phyloP scores from a whole-genome alignment of 2,888 invertebrate species.

The Agriopis aurantiaria region DNA sequence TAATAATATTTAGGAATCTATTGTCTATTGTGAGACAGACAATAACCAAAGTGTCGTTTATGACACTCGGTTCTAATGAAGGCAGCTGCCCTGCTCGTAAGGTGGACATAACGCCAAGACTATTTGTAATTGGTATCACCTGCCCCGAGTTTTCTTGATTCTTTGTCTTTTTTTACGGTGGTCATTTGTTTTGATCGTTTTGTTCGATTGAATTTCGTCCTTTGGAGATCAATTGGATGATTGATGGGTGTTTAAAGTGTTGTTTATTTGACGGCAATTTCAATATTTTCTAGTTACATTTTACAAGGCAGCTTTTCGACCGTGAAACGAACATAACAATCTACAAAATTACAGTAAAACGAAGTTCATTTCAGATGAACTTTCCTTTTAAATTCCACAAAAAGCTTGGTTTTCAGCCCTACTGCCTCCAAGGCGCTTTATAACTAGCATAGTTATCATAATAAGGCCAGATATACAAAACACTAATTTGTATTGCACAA shows the following conservation, averaged over 20 bases:
- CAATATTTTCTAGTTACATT: background rate
- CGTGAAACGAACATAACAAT: background rate
- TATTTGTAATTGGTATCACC: slow-evolving; percentile 70
- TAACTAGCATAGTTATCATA: no score
- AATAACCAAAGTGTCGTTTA: slow-evolving; percentile 72
- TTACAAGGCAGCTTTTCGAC: background rate
- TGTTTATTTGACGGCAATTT: slow-evolving; percentile 1
- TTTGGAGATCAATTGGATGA: slow-evolving; percentile 43
- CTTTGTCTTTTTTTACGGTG: slow-evolving; percentile 23
- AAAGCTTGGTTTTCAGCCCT: background rate
- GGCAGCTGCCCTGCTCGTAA: slow-evolving; percentile 65
- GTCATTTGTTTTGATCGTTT: slow-evolving; percentile 46
- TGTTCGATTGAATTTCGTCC: slow-evolving; percentile 41
- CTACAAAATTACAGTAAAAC: background rate
- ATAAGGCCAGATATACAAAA: no score
- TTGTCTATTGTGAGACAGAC: slow-evolving; percentile 68
- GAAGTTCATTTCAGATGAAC: no score
- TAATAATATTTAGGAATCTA: slow-evolving; percentile 53
- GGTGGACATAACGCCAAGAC: slow-evolving; percentile 40
- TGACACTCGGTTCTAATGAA: slow-evolving; percentile 68
- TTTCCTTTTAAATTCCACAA: background rate
- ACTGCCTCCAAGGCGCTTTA: no score
- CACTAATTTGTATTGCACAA: no score
- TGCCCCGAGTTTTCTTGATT: slow-evolving; percentile 55
- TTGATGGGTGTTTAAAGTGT: slow-evolving; percentile 39